Evolutionary conservation across 2,113 vertebrate genomes (phyloP).

Genomic region (Thunnus thynnus): DNA sequence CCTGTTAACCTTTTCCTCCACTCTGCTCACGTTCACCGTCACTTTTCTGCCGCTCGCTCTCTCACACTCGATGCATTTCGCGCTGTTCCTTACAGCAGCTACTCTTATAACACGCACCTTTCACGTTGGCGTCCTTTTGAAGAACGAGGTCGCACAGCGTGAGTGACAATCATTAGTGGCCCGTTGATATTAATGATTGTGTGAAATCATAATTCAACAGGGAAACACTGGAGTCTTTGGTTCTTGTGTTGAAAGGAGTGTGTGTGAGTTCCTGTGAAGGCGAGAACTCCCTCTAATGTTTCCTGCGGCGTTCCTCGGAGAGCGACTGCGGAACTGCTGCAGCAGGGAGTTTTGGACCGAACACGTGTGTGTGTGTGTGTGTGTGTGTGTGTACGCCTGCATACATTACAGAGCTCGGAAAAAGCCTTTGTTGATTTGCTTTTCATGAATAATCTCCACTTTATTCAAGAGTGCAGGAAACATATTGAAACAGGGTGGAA

Average conservation of each 20-base stretch:
- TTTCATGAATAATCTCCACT: constrained; percentile 34
- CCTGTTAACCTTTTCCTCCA: no score
- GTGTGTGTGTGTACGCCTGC: not conserved
- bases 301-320: not conserved
- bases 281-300: not conserved
- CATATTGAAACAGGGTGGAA: not conserved
- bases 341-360: not conserved
- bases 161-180: no score
- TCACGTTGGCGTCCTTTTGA: no score
- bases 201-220: no score
- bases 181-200: no score
- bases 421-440: constrained; percentile 13
- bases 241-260: not conserved
- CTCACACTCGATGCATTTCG: no score
- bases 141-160: no score
- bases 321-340: not conserved
- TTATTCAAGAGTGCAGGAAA: constrained; percentile 2
- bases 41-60: no score
- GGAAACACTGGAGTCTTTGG: no score
- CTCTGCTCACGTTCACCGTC: no score
- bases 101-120: no score
- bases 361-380: not conserved
- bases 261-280: not conserved
- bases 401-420: constrained; percentile 16
- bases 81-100: no score